phyloP scores from a whole-genome alignment of 2,113 vertebrate genomes.

The Vireo altiloquus region DNA sequence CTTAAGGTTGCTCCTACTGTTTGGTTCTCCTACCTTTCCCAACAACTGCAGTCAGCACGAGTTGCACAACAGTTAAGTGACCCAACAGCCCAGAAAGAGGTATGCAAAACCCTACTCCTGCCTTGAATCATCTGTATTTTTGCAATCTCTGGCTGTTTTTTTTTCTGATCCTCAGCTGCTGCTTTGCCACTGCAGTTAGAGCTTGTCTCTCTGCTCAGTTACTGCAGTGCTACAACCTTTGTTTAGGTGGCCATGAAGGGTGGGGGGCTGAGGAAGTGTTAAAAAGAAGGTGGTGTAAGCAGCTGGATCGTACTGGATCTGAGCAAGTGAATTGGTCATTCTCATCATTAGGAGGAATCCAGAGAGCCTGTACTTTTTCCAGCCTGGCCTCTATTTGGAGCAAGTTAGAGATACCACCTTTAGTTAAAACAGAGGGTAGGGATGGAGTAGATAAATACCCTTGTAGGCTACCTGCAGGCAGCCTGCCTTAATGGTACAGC shows the following conservation, averaged over 20 bases:
- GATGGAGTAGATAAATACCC: neutral
- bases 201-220: neutral
- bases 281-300: neutral
- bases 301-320: neutral
- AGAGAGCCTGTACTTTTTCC: neutral
- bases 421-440: neutral
- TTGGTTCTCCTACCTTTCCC: slow-evolving; percentile 17
- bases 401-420: neutral
- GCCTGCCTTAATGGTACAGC: neutral
- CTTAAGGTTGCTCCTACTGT: neutral
- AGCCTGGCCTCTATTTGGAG: neutral
- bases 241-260: neutral
- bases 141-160: neutral
- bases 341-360: neutral
- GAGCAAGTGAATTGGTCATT: neutral
- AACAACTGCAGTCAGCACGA: neutral
- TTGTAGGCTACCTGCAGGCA: neutral
- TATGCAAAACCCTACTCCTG: neutral
- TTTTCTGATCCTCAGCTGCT: neutral
- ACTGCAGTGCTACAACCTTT: neutral
- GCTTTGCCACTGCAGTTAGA: neutral
- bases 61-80: slow-evolving; percentile 16
- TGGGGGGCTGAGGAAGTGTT: neutral
- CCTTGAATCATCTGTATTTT: slow-evolving; percentile 13
- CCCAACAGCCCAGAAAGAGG: neutral